These are phyloP conservation scores for Heliocidaris tuberculata DNA, from an alignment of 35 echinoderm and acorn worm genomes.

Conservation along the genomic window DNA sequence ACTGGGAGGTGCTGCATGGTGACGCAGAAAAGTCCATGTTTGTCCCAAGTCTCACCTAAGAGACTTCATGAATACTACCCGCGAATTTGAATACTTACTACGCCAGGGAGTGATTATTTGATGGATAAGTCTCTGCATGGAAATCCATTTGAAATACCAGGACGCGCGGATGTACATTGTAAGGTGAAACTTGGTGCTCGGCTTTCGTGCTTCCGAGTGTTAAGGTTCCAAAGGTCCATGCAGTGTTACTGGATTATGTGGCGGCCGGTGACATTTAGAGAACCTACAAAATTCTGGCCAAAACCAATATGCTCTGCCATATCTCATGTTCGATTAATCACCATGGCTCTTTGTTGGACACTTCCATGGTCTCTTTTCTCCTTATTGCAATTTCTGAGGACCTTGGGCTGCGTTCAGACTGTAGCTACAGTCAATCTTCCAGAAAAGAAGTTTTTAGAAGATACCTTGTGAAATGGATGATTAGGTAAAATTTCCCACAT, in stretches of 20 bases:
- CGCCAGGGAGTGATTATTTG: conserved; percentile 1
- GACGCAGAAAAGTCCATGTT: too few species aligned
- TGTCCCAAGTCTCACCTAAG: neutral
- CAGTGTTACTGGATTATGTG: neutral
- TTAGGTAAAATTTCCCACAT: too few species aligned
- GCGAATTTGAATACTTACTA: neutral
- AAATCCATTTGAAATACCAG: conserved; percentile 12
- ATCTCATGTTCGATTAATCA: neutral
- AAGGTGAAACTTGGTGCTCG: neutral
- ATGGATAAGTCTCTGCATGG: neutral
- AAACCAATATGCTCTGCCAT: neutral
- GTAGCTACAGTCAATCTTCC: neutral
- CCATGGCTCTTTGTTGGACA: neutral
- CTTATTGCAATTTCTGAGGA: neutral
- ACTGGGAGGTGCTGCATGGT: too few species aligned
- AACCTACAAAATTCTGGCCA: conserved; percentile 4
- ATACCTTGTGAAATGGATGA: neutral
- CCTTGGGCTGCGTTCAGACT: neutral
- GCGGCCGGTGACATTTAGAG: neutral
- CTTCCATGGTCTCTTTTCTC: neutral
- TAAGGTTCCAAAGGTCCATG: neutral
- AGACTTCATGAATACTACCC: neutral
- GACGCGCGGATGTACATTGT: neutral
- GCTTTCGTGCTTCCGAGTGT: neutral
- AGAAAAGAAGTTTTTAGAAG: neutral